Conservation (phyloP, 2,113 vertebrate species). For the Mirza zaza region DNA sequence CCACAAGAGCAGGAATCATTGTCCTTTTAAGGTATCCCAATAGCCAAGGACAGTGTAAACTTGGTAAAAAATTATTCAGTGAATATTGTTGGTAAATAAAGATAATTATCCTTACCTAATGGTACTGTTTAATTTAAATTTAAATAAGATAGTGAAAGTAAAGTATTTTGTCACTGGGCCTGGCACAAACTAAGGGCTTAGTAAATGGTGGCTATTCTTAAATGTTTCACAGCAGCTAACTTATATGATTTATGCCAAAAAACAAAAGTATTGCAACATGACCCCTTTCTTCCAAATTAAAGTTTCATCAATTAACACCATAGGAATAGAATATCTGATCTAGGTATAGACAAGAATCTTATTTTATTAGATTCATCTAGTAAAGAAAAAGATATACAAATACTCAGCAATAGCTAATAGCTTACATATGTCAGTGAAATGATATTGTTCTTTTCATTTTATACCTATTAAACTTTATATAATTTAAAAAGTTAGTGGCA, state of each 20-base stretch:
- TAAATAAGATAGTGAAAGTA: neutral
- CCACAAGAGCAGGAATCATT: neutral
- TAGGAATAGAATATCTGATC: neutral
- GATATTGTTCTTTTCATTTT: conserved; percentile 32
- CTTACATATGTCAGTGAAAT: neutral
- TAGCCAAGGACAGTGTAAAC: neutral
- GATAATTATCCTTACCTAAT: neutral
- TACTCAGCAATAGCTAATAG: neutral
- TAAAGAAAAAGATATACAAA: conserved; percentile 28
- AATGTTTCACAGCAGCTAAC: neutral
- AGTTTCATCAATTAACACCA: neutral
- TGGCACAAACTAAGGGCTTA: neutral
- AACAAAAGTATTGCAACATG: neutral
- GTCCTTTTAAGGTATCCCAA: neutral
- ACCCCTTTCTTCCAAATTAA: neutral
- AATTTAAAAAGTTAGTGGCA: neutral
- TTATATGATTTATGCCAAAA: neutral
- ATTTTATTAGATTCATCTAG: neutral
- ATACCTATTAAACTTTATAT: neutral
- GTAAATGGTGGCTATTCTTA: neutral
- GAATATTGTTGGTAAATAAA: neutral
- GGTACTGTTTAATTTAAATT: conserved; percentile 14
- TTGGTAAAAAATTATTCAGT: neutral
- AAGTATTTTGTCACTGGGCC: neutral
- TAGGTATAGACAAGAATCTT: neutral